phyloP scores from a whole-genome alignment of 30 jellyfish, hydroid and myxozoan species.

The Cassiopea xamachana region DNA sequence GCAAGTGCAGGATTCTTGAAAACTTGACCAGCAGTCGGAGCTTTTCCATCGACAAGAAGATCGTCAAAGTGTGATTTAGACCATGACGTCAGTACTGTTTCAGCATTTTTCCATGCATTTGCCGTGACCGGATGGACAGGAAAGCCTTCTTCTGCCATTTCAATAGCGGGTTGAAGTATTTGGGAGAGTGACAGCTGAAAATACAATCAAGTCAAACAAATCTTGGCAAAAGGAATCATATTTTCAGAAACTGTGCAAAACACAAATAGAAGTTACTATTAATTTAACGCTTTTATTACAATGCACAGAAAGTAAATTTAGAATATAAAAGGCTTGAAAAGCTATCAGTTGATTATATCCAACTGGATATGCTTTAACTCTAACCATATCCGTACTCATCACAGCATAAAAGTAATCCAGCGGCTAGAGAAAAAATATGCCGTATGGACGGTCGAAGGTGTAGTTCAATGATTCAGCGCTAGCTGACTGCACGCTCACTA shows the following conservation, averaged over 20 bases:
- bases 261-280: too few species aligned
- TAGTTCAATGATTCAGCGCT: too few species aligned
- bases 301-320: too few species aligned
- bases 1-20: constrained; percentile 80
- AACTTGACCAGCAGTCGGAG: constrained; percentile 83
- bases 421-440: too few species aligned
- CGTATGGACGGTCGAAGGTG: too few species aligned
- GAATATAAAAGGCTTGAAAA: too few species aligned
- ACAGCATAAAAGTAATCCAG: too few species aligned
- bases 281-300: too few species aligned
- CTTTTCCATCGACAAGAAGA: constrained; percentile 72
- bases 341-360: too few species aligned
- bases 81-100: constrained; percentile 47
- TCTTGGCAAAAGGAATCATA: background rate
- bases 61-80: constrained; percentile 47
- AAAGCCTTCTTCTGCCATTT: constrained; percentile 81
- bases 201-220: background rate
- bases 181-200: constrained; percentile 71
- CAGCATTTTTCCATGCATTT: constrained; percentile 67
- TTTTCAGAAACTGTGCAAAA: background rate
- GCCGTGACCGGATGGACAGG: constrained; percentile 90
- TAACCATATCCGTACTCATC: too few species aligned
- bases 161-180: constrained; percentile 78
- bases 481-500: too few species aligned
- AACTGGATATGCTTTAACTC: too few species aligned